These are phyloP conservation scores for Brenthis hecate DNA, from an alignment of 2,888 invertebrate genomes.

Conservation along the genomic window DNA sequence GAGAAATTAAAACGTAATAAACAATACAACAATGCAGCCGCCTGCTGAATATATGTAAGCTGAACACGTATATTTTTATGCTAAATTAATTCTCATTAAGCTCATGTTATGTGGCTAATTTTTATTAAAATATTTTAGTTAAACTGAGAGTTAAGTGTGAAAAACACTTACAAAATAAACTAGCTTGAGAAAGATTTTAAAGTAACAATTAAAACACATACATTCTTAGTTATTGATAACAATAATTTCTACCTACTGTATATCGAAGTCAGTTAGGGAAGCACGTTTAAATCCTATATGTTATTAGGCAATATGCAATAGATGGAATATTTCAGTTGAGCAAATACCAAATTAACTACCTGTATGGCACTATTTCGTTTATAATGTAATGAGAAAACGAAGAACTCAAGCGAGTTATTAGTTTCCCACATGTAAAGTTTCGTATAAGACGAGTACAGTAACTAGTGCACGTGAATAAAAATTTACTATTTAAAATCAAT, in stretches of 20 bases:
- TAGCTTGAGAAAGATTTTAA: too few relatives aligned
- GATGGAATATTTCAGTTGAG: slow-evolving; percentile 59
- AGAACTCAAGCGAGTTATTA: background rate
- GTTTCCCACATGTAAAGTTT: slow-evolving; percentile 7
- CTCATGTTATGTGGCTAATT: too few relatives aligned
- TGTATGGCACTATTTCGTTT: slow-evolving; percentile 79
- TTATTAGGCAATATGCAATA: slow-evolving; percentile 19
- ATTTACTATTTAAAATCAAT: slow-evolving; percentile 24
- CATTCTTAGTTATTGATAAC: slow-evolving; percentile 10
- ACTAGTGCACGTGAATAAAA: slow-evolving; percentile 14
- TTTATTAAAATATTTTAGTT: too few relatives aligned
- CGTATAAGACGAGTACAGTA: slow-evolving; percentile 6
- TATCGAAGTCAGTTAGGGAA: slow-evolving; percentile 53
- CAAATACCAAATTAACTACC: slow-evolving; percentile 61
- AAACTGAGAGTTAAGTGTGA: too few relatives aligned
- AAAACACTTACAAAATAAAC: too few relatives aligned
- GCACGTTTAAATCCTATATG: slow-evolving; percentile 55
- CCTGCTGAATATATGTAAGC: slow-evolving; percentile 4
- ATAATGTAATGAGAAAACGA: slow-evolving; percentile 32
- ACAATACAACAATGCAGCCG: slow-evolving; percentile 16
- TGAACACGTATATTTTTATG: background rate
- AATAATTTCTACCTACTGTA: slow-evolving; percentile 45
- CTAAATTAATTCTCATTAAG: too few relatives aligned
- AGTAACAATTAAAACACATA: too few relatives aligned
- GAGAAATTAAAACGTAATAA: slow-evolving; percentile 24